Conservation (phyloP, 2,113 vertebrate species). For the Bujurquina vittata region DNA sequence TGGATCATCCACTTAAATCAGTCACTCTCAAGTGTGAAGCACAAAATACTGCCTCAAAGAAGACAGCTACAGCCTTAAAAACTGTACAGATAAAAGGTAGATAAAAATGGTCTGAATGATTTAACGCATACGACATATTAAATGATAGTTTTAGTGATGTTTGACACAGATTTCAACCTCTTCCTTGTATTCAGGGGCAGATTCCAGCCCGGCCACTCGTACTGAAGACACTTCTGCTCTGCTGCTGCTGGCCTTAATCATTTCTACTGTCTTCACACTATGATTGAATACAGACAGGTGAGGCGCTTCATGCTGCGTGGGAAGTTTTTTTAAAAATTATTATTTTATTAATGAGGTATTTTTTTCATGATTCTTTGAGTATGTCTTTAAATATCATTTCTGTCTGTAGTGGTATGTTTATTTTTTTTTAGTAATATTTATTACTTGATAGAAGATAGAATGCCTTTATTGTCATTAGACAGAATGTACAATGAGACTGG, state of each 20-base stretch:
- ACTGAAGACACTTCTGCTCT: background rate
- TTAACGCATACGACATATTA: background rate
- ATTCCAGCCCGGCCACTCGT: background rate
- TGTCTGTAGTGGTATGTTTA: background rate
- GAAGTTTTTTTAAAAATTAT: background rate
- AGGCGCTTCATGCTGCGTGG: background rate
- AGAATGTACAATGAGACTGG: too few relatives aligned
- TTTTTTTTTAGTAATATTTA: background rate
- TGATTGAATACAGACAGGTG: constrained; percentile 6
- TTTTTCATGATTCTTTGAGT: background rate
- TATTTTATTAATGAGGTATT: background rate
- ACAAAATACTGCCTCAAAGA: constrained; percentile 2
- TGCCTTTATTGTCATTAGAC: too few relatives aligned
- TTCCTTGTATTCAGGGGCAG: background rate
- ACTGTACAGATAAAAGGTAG: constrained; percentile 32
- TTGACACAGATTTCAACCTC: background rate
- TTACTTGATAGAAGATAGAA: background rate
- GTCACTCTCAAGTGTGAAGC: constrained; percentile 8
- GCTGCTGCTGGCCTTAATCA: constrained; percentile 16
- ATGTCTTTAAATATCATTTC: background rate
- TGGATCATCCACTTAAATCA: constrained; percentile 18
- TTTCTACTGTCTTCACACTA: background rate
- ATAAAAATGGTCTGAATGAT: background rate
- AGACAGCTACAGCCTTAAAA: constrained; percentile 5
- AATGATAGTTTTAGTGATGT: background rate